These are phyloP conservation scores for Apamea monoglypha DNA, from an alignment of 2,888 invertebrate genomes.

Conservation along the genomic window DNA sequence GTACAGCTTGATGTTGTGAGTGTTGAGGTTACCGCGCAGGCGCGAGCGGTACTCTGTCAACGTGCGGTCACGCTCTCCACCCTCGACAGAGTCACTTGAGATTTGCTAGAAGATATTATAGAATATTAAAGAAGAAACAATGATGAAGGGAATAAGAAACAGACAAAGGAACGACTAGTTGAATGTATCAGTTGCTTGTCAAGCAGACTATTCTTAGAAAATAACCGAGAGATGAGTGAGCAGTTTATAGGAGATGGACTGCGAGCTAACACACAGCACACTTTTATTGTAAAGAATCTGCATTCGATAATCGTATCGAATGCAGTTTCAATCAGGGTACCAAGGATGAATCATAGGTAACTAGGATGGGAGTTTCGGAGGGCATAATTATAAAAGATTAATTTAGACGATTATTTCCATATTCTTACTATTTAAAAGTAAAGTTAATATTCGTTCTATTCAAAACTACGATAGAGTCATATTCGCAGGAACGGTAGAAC, in stretches of 20 bases:
- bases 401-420: not conserved
- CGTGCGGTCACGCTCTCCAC: conserved; percentile 93
- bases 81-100: conserved; percentile 80
- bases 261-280: not conserved
- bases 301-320: not conserved
- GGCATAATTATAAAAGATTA: no score
- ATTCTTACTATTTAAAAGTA: no score
- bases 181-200: conserved; percentile 13
- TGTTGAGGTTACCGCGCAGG: conserved; percentile 93
- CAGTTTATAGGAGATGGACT: not conserved
- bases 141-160: not conserved
- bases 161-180: not conserved
- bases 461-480: not conserved
- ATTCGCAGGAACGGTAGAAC: conserved; percentile 5
- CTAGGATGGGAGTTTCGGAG: not conserved
- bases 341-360: not conserved
- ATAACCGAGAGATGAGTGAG: not conserved
- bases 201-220: not conserved
- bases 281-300: not conserved
- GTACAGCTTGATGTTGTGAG: conserved; percentile 95
- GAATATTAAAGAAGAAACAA: not conserved
- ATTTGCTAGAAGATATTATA: conserved; percentile 79
- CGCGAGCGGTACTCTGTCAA: conserved; percentile 94
- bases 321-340: not conserved
- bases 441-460: not conserved